Conservation (phyloP, 2,113 vertebrate species). For the Rallus limicola region DNA sequence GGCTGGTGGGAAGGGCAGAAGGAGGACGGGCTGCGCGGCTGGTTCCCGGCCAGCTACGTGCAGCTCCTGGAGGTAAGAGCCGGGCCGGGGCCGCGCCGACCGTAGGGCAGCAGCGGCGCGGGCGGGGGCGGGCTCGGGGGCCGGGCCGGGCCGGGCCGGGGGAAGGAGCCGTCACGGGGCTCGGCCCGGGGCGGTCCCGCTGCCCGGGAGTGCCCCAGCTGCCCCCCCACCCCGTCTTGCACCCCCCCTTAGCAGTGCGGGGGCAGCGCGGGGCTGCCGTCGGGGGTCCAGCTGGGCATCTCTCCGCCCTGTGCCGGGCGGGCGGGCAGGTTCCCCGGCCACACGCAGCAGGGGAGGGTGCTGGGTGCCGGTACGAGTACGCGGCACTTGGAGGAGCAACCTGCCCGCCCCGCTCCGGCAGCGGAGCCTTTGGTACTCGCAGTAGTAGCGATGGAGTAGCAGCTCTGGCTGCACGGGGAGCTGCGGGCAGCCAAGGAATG, state of each 20-base stretch:
- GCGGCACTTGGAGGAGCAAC: background rate
- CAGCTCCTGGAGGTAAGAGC: conserved; percentile 90
- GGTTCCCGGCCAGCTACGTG: conserved; percentile 96
- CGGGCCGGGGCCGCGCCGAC: background rate
- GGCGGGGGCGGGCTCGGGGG: background rate
- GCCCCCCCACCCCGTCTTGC: too few species aligned
- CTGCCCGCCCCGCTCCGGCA: background rate
- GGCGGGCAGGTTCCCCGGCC: background rate
- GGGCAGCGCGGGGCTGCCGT: background rate
- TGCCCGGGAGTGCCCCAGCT: background rate
- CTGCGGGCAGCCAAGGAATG: background rate
- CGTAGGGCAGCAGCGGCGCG: background rate
- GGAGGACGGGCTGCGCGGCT: conserved; percentile 89
- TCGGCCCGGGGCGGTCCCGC: background rate
- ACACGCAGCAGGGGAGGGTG: rapidly evolving
- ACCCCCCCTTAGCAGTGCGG: background rate
- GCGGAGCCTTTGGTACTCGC: background rate
- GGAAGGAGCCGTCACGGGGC: background rate
- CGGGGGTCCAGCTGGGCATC: background rate
- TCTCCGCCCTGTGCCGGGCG: background rate
- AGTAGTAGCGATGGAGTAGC: background rate
- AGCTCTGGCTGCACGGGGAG: background rate
- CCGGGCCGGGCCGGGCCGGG: background rate
- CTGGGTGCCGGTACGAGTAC: rapidly evolving
- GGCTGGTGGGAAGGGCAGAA: conserved; percentile 98